A percentile compares a stretch with the other conserved stretches of the same genome.
These are phyloP conservation scores for Nymphalis urticae DNA, from an alignment of 2,888 invertebrate genomes.

Conservation along the genomic window DNA sequence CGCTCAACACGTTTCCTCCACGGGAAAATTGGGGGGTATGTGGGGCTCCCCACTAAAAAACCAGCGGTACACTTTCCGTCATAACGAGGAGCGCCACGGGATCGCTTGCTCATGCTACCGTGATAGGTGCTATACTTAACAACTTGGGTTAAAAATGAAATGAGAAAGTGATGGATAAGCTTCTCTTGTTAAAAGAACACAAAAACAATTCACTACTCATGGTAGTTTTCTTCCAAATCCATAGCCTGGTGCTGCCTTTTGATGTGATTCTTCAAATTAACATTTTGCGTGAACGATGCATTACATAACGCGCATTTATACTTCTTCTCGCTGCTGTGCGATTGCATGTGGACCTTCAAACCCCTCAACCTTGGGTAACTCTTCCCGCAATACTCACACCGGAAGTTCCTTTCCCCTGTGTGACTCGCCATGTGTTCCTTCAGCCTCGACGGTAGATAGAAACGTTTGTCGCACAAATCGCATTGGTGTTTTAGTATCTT, in stretches of 20 bases:
- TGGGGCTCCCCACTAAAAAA: no score
- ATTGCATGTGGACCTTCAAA: constrained; percentile 79
- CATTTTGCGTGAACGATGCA: constrained; percentile 79
- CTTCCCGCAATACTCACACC: constrained; percentile 71
- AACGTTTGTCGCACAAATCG: constrained; percentile 77
- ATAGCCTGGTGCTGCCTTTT: constrained; percentile 66
- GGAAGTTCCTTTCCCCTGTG: constrained; percentile 68
- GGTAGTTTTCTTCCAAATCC: constrained; percentile 46
- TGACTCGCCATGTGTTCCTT: constrained; percentile 73
- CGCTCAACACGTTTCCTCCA: no score
- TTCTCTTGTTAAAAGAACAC: background rate
- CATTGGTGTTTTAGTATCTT: constrained; percentile 76
- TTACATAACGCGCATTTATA: constrained; percentile 76
- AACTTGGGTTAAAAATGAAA: background rate
- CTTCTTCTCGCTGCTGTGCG: constrained; percentile 78
- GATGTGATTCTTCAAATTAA: constrained; percentile 81
- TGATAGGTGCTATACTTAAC: no score
- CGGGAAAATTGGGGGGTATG: no score
- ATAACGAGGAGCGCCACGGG: no score
- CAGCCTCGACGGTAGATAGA: constrained; percentile 69
- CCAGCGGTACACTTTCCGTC: no score
- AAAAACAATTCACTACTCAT: constrained; percentile 22
- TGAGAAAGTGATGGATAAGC: background rate
- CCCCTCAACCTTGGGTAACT: constrained; percentile 66
- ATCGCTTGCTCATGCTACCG: no score